A percentile compares a stretch with the other conserved stretches of the same genome.
Conservation (phyloP, 2,888 invertebrate genomes). For the Eristalinus aeneus region DNA sequence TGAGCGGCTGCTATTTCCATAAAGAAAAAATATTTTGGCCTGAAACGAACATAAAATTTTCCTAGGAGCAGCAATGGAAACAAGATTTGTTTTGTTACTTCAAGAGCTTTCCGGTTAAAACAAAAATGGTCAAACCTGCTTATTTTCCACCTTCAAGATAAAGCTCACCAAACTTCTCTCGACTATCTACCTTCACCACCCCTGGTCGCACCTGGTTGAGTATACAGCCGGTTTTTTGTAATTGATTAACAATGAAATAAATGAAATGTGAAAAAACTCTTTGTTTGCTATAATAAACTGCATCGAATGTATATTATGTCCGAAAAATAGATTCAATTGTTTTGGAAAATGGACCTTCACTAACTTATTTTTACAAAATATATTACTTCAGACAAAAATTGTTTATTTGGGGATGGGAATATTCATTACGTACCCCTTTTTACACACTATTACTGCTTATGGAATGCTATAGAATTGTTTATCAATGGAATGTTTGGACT, state of each 20-base stretch:
- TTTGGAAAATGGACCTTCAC: neutral
- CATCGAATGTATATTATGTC: too few species aligned
- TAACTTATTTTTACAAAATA: neutral
- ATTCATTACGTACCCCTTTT: neutral
- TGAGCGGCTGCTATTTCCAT: neutral
- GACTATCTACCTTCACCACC: neutral
- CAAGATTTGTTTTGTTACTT: neutral
- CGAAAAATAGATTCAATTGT: too few species aligned
- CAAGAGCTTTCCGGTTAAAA: neutral
- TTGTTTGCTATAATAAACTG: neutral
- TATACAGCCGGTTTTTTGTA: neutral
- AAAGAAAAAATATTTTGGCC: neutral
- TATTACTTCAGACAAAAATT: neutral
- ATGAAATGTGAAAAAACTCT: neutral
- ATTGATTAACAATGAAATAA: neutral
- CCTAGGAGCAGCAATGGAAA: neutral
- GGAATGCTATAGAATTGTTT: neutral
- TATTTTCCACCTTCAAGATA: neutral
- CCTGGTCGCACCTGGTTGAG: neutral
- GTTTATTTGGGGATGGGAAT: neutral
- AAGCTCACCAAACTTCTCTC: neutral
- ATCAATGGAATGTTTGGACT: neutral
- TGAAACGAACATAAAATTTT: neutral
- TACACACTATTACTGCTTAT: neutral
- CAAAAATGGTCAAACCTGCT: neutral